Percentiles rank a stretch among this genome's conserved stretches.
Evolutionary conservation across 2,113 vertebrate species (phyloP).

Genomic region (Cavia aperea): DNA sequence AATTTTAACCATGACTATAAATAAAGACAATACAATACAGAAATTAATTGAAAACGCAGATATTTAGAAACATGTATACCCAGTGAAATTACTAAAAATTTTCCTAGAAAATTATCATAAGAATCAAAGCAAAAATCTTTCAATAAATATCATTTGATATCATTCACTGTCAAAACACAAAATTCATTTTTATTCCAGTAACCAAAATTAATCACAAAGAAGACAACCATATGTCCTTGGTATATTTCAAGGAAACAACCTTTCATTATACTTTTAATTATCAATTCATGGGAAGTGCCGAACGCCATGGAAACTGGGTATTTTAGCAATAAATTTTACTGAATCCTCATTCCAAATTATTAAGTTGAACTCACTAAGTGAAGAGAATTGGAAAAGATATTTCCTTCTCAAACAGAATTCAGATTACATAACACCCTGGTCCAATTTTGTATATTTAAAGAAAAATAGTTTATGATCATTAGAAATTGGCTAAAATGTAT

Average conservation of each 20-base stretch:
- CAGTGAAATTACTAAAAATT: conserved; percentile 32
- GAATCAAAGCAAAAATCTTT: conserved; percentile 32
- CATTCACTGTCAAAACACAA: background rate
- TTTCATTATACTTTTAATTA: conserved; percentile 39
- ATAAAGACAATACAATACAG: background rate
- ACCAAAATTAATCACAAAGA: conserved; percentile 1
- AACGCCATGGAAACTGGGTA: background rate
- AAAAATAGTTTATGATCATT: background rate
- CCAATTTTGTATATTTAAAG: background rate
- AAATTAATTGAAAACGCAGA: conserved; percentile 22
- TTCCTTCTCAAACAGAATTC: background rate
- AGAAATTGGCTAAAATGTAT: conserved; percentile 13
- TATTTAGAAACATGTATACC: background rate
- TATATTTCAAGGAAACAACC: background rate
- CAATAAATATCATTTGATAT: background rate
- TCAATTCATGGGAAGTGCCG: background rate
- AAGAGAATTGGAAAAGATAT: conserved; percentile 32
- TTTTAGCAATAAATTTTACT: conserved; percentile 24
- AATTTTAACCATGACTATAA: conserved; percentile 26
- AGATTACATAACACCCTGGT: background rate
- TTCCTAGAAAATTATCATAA: background rate
- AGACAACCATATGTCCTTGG: background rate
- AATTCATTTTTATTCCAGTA: background rate
- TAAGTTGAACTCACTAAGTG: background rate
- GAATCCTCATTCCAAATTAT: conserved; percentile 8